These are phyloP conservation scores for Thera britannica DNA, from an alignment of 2,888 invertebrate species.

Conservation along the genomic window DNA sequence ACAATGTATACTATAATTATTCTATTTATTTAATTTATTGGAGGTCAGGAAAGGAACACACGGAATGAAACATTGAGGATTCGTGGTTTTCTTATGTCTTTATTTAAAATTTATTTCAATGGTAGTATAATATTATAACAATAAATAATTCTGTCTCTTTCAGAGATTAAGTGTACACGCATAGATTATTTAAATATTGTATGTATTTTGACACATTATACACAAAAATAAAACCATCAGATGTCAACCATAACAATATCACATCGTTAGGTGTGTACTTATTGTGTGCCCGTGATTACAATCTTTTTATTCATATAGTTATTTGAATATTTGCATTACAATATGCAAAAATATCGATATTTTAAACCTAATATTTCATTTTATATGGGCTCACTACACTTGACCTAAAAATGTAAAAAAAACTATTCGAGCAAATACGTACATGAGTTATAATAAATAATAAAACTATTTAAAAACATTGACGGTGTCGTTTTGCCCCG, in stretches of 20 bases:
- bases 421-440: constrained; percentile 43
- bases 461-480: constrained; percentile 52
- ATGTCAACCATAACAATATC: constrained; percentile 79
- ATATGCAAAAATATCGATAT: constrained; percentile 43
- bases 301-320: constrained; percentile 54
- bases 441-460: constrained; percentile 46
- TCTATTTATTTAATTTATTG: too few relatives aligned
- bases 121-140: constrained; percentile 74
- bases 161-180: constrained; percentile 71
- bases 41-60: neutral
- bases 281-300: constrained; percentile 72
- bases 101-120: constrained; percentile 80
- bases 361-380: constrained; percentile 33
- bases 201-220: constrained; percentile 69
- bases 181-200: constrained; percentile 58
- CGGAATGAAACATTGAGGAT: constrained; percentile 43
- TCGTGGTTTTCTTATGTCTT: constrained; percentile 63
- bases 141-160: constrained; percentile 80
- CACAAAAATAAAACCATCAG: constrained; percentile 77
- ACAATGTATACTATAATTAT: too few relatives aligned
- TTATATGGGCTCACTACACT: constrained; percentile 41
- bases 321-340: constrained; percentile 38
- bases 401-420: constrained; percentile 42
- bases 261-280: constrained; percentile 79
- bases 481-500: constrained; percentile 69